Base-by-base conservation (phyloP, 2,888 invertebrate genomes). In the Agonopterix subpropinquella region DNA sequence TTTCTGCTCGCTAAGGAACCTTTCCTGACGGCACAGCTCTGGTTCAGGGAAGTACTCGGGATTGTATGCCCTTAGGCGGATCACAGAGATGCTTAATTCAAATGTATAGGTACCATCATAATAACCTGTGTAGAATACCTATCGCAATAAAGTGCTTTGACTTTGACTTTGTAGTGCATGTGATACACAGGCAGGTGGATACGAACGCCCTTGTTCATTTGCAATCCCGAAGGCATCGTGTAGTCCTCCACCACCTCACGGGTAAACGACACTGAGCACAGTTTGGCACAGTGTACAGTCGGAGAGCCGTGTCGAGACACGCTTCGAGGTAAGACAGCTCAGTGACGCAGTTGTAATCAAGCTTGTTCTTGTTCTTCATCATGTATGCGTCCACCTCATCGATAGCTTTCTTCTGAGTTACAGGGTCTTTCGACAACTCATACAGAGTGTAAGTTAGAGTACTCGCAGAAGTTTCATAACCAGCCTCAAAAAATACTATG, bases 401-500 rank as follows among this genome's bases (percentile, higher is more conserved):
- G n/a, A n/a, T n/a, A n/a, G n/a, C n/a, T n/a, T 61, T 57, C 48
- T 15, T 66, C n/a, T n/a, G n/a, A n/a, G n/a, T n/a, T n/a, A n/a
- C 57, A n/a, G 58, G 61, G 13, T 70, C 51, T 54, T 76, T 78
- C 0, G 80, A 73, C 9, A 80, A 50, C 46, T 80, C 77, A 28
- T 58, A 77, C 11, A 80, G 50, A 1, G 67, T 62, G 41, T 58
- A 71, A 36, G 62, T 62, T 8, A 67, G 45, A 0, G 76, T 72
- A 0, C 66, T 67, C 0, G 79, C 62, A 4, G 79, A 73, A 0
- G 80, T 79, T 15, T 80, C 80, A 41, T 64, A 80, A 0, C 80
- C 80, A 35, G 77, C 80, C 0, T 63, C 67, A 41, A 79, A 80
- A 48, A 92, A 91, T 0, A 89, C 61, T 37, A 89, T 76, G 2